Base-by-base conservation (phyloP, 2,797 vertebrate species). In the Enteromius mattozi region DNA sequence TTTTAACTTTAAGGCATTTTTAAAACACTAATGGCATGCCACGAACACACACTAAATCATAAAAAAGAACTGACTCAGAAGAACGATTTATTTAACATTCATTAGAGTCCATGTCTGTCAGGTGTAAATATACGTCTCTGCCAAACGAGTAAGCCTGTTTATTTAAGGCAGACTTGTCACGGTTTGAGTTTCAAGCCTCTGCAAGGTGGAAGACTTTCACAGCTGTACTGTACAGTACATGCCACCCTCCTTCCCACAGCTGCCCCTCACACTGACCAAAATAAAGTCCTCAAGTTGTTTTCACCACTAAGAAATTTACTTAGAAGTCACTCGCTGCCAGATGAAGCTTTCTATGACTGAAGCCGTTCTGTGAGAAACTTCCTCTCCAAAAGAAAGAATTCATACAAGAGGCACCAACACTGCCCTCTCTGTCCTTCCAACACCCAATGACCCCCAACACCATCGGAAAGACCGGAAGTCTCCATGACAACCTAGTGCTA, bases 401-500 rank as follows among this genome's bases (percentile, higher is more conserved):
- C 89, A 90, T 90, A 91, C 93, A 91, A 91, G 89, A 87, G 89
- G 76, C 76, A 69, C 68, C 88, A 92, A 93, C 91, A 93, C 93
- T 94, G 93, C 91, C 93, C 93, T 91, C 93, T 95, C 94, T 92
- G 88, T 91, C 91, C 89, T 86, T 75, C 79, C 87, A 63, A 37
- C 66, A 27, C 70, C 74, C 78, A 79, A 4, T 82, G 88, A 92
- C 94, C 94, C 92, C 91, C 92, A 87, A 89, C 92, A 92, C 90
- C 91, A 88, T 90, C 40, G 71, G 65, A 84, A 86, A 91, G 91
- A 94, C 89, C 91, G 93, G 94, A 94, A 92, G 92, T 94, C 95
- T 91, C 94, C 92, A 95, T 95, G 94, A 93, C 92, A 94, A 95
- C 94, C 78, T 2, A 83, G 81, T 3, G n/a, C 93, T 94, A 95